Base-by-base conservation (phyloP, 1,140 invertebrate genomes). In the Zeugodacus cucurbitae region DNA sequence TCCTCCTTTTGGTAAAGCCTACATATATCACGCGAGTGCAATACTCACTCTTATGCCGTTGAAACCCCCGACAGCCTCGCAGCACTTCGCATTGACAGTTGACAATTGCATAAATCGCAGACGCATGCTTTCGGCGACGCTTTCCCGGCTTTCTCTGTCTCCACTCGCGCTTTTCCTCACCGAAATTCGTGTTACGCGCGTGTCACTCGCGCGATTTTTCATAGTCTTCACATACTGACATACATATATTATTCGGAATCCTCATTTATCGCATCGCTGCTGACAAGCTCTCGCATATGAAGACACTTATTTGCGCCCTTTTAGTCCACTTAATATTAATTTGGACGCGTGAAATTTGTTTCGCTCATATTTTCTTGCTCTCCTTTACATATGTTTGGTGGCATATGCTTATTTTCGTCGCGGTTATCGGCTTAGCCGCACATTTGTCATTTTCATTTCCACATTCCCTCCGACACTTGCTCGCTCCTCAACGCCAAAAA, bases 221-320 rank as follows among this genome's bases (percentile, higher is more conserved):
- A 74, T n/a, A 7, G 34, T 74, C 70, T 11, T 4, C 14, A 54
- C 17, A 54, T 5, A 54, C 48, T n/a, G n/a, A 54, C 48, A 20
- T 20, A 54, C 2, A 54, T 82, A 20, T 82, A 8, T 82, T 48
- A 26, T 54, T 82, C n/a, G 1, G 22, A 29, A 8, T 48, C 11
- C n/a, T 29, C 22, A 82, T 82, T 74, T 44, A 74, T 20, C 17
- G 34, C n/a, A 29, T 11, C n/a, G 34, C 10, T 54, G 48, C 44
- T 44, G 37, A 82, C 74, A 82, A 82, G 74, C n/a, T 82, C 48
- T 82, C 22, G 74, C 41, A 48, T 48, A 29, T 48, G 41, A 82
- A 82, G n/a, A 82, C 26, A 82, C 11, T 48, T 48, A 48, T 32
- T 41, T 54, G 48, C 48, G 11, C 48, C 20, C 44, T 26, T 48